Base-by-base conservation (phyloP, 2,113 vertebrate species). In the Oryzias javanicus region DNA sequence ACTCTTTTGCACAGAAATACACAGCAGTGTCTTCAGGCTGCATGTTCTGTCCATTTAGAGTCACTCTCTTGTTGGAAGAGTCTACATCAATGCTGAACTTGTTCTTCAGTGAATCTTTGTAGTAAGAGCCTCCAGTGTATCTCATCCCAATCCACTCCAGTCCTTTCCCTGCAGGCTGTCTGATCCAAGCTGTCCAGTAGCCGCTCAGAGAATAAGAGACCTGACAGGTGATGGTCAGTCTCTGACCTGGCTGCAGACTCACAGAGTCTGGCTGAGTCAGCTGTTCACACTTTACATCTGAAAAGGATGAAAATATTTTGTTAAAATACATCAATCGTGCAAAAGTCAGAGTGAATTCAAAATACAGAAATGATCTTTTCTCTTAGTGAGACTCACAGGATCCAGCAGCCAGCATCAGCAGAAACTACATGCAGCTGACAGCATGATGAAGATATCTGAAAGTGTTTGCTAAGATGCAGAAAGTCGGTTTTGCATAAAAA, bases 141-240 rank as follows among this genome's bases (percentile, higher is more conserved):
- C 0, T 3, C 0, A 0, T 7, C 10, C 67, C 53, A 22, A 86
- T 76, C 79, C 66, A 74, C 41, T 79, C 70, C 52, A 85, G 16
- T 49, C 47, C 47, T 72, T 82, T 85, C 29, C 81, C 83, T n/a
- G 52, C 48, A 57, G 51, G 24, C 15, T 83, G 80, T 54, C 77
- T 78, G 60, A 83, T 82, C 77, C 77, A 81, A 6, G 1, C 12
- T 56, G 67, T 56, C 0, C 0, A 1, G 0, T 35, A 35, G 22
- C 14, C 15, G 4, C 42, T 1, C 0, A 65, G 0, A 52, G 35
- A n/a, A 75, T 70, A 76, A 52, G n/a, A 74, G 40, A 75, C n/a
- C n/a, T n/a, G 41, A 67, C 57, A 70, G 70, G 42, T 71, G 68
- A n/a, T 80, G 53, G 25, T 29, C 50, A 46, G 25, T 55, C 12